Conservation (phyloP, 2,888 invertebrate genomes). For the Chouioia cunea region DNA sequence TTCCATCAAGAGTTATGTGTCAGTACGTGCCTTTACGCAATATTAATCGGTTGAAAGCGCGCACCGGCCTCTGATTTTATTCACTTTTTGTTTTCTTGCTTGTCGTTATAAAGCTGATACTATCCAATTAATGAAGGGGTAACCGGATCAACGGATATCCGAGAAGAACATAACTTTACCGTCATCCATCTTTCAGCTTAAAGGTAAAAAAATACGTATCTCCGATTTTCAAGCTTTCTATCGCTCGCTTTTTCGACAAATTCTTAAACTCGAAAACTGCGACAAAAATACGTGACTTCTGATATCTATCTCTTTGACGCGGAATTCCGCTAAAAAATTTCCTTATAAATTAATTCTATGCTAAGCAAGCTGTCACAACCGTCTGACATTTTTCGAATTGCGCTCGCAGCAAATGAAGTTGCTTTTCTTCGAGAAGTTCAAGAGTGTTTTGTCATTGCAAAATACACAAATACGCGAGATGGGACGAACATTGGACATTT, state of each 20-base stretch:
- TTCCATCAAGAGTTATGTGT: not conserved
- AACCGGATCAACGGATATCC: conserved; percentile 5
- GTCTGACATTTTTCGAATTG: not conserved
- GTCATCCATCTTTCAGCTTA: conserved; percentile 9
- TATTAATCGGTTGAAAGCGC: not conserved
- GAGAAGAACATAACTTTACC: conserved; percentile 10
- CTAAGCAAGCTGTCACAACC: no score
- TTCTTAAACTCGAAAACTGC: no score
- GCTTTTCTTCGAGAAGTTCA: no score
- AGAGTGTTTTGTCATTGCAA: no score
- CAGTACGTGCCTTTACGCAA: not conserved
- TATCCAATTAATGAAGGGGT: conserved; percentile 14
- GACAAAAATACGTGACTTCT: no score
- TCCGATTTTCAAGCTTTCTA: not conserved
- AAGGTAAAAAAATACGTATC: conserved; percentile 6
- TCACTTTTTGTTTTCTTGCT: conserved; percentile 20
- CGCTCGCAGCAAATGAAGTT: not conserved
- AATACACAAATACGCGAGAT: no score
- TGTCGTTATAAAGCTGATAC: not conserved
- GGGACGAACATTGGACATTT: no score
- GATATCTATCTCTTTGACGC: no score
- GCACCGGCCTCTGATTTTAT: not conserved
- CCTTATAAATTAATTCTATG: no score
- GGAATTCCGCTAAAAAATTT: no score
- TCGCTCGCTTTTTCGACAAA: not conserved